Base-by-base conservation (phyloP, 1,140 invertebrate species). In the Bombus difficillimus region DNA sequence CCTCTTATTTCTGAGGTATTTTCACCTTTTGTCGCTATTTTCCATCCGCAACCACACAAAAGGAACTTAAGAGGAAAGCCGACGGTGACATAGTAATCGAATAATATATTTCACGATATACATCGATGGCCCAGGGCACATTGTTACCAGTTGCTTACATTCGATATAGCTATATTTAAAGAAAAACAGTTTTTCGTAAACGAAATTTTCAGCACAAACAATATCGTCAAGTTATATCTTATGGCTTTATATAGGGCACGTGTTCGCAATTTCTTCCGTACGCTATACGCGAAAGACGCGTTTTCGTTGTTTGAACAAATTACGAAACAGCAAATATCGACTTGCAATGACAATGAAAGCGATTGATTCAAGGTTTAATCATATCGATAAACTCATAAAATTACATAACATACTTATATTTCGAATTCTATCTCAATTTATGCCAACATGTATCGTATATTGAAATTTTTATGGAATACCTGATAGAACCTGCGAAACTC, bases 61-160 rank as follows among this genome's bases (percentile, higher is more conserved):
- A 84, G 39, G 72, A 69, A n/a, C 2, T 53, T 86, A 68, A 75
- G 5, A 76, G n/a, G 15, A 18, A 32, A 59, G 32, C 10, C n/a
- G 2, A 43, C 18, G 2, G 0, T 13, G 1, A 34, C 28, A 13
- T n/a, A 6, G 18, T 68, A 88, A 86, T 62, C 34, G 73, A 74
- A 86, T 76, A 74, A 47, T 75, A 71, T 78, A 66, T 66, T 34
- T 69, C 22, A 18, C 6, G 18, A 28, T 47, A 39, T 15, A 62
- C 59, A 62, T 28, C 3, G 10, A n/a, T 62, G 47, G 4, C 12
- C 22, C n/a, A 4, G 3, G 18, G 37, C 18, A 22, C 41, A 25
- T 37, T 39, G 2, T 57, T 22, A 71, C 39, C 66, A 28, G 3
- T 13, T 37, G 66, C 8, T 80, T 53, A 69, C 59, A 22, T 79